Percentiles rank a stretch among this genome's conserved stretches.
Conservation (phyloP, 2,797 vertebrate genomes). For the Rhinophrynus dorsalis region DNA sequence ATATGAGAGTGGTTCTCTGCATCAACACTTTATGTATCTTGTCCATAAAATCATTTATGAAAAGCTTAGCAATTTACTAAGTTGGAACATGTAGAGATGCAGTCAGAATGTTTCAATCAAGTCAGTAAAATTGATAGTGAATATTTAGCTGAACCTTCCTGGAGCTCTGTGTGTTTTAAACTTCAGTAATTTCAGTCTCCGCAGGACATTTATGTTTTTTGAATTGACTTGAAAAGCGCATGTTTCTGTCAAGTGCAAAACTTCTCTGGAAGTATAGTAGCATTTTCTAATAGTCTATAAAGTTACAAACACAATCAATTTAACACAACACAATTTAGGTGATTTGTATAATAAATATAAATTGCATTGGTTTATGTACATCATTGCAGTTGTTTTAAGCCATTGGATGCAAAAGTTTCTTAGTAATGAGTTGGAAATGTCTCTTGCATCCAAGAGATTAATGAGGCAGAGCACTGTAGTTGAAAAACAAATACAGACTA, state of each 20-base stretch:
- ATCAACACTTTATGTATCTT: not conserved
- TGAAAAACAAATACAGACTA: no score
- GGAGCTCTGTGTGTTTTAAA: not conserved
- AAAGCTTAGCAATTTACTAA: not conserved
- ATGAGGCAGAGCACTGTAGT: no score
- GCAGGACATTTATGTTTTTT: conserved; percentile 12
- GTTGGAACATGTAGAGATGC: not conserved
- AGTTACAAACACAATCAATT: not conserved
- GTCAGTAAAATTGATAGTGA: not conserved
- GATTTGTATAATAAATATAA: not conserved
- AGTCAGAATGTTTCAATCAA: not conserved
- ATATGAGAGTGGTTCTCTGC: not conserved
- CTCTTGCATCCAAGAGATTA: no score
- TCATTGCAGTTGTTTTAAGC: not conserved
- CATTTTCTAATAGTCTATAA: not conserved
- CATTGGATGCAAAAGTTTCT: no score
- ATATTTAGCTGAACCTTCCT: not conserved
- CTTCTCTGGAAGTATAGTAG: not conserved
- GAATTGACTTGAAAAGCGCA: conserved; percentile 9
- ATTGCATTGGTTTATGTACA: not conserved
- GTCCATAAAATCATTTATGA: not conserved
- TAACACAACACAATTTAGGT: not conserved
- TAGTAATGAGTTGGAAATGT: no score
- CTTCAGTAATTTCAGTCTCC: conserved; percentile 16
- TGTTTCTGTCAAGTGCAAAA: not conserved